These are phyloP conservation scores for Herpetotheres cachinnans DNA, from an alignment of 2,113 vertebrate genomes.

Conservation along the genomic window DNA sequence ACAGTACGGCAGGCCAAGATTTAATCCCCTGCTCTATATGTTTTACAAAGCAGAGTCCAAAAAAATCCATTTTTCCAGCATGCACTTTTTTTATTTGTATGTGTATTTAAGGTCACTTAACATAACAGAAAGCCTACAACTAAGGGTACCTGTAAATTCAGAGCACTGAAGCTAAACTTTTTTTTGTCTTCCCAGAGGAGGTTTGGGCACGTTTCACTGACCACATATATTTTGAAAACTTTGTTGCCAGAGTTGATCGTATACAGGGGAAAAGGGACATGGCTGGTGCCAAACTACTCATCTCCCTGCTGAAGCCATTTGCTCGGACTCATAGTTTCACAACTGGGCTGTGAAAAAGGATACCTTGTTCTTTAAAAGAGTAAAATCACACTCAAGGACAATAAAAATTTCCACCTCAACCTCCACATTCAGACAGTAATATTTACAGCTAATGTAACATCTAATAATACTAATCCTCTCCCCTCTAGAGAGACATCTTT, in stretches of 20 bases:
- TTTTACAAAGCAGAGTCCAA: background rate
- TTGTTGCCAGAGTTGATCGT: background rate
- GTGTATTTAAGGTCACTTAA: background rate
- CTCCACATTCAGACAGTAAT: background rate
- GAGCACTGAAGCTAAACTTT: background rate
- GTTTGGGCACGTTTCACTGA: background rate
- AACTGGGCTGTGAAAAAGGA: background rate
- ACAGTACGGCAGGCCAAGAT: background rate
- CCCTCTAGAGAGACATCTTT: background rate
- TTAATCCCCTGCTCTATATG: background rate
- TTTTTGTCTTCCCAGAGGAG: background rate
- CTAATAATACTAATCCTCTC: background rate
- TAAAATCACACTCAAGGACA: background rate
- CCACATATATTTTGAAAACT: background rate
- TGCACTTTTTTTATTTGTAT: background rate
- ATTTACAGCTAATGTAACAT: background rate
- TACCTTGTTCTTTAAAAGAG: background rate
- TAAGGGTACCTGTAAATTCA: background rate
- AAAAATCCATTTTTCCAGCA: rapidly evolving
- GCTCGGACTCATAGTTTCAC: background rate
- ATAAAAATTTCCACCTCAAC: background rate
- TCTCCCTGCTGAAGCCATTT: background rate
- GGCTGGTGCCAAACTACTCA: background rate
- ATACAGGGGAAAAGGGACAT: background rate
- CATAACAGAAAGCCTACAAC: background rate